These are phyloP conservation scores for Atherix ibis DNA, from an alignment of 2,888 invertebrate genomes.

Conservation along the genomic window DNA sequence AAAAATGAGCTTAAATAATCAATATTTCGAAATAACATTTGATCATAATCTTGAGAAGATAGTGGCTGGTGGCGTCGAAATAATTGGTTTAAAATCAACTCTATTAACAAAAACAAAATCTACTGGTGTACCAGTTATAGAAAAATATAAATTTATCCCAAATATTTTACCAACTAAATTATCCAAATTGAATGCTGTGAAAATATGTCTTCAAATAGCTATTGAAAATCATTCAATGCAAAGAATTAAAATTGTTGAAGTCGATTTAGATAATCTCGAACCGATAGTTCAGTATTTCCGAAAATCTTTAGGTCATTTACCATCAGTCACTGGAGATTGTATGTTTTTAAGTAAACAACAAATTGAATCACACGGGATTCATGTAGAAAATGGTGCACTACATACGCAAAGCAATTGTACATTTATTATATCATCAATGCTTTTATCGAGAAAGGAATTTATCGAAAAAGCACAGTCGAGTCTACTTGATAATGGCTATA, in stretches of 20 bases:
- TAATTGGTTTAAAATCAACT: constrained; percentile 60
- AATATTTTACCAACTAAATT: constrained; percentile 31
- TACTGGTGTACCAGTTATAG: constrained; percentile 56
- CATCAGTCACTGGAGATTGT: constrained; percentile 51
- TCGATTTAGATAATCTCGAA: constrained; percentile 35
- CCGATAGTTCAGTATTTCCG: constrained; percentile 39
- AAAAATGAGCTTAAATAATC: constrained; percentile 22
- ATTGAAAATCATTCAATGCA: constrained; percentile 50
- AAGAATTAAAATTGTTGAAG: constrained; percentile 45
- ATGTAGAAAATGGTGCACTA: constrained; percentile 45
- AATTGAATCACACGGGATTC: constrained; percentile 34
- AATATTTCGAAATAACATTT: constrained; percentile 22
- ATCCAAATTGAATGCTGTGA: constrained; percentile 34
- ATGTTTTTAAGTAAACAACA: constrained; percentile 33
- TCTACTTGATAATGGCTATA: constrained; percentile 42
- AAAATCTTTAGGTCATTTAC: constrained; percentile 47
- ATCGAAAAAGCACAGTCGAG: constrained; percentile 34
- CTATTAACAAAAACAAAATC: constrained; percentile 52
- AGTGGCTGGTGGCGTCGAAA: constrained; percentile 58
- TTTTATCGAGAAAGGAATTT: constrained; percentile 17
- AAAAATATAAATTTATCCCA: constrained; percentile 57
- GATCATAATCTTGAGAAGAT: constrained; percentile 21
- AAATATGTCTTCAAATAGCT: constrained; percentile 49
- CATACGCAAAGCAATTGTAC: constrained; percentile 22
- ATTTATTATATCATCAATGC: constrained; percentile 20